phyloP scores from a whole-genome alignment of 2,797 vertebrate genomes.

The Neosilurus mollespiculum region DNA sequence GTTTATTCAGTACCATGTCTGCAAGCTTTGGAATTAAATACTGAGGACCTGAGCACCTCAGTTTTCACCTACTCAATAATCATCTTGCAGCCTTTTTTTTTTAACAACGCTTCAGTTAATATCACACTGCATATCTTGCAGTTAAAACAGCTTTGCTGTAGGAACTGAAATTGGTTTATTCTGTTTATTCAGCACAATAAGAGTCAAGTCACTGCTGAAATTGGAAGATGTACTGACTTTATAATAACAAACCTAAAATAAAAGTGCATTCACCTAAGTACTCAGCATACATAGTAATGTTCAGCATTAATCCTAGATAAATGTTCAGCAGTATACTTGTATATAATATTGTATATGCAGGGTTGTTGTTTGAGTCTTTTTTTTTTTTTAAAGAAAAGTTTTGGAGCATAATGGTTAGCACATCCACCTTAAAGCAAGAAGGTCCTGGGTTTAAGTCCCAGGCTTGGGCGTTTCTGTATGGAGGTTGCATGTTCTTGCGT shows the following conservation, averaged over 20 bases:
- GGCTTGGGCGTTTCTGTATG: too few species aligned
- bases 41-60: background rate
- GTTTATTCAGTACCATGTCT: constrained; percentile 13
- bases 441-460: too few species aligned
- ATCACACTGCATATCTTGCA: constrained; percentile 19
- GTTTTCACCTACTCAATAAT: background rate
- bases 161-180: constrained; percentile 26
- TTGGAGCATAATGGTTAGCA: too few species aligned
- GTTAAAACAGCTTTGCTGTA: constrained; percentile 26
- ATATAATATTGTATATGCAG: background rate
- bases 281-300: background rate
- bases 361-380: background rate
- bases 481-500: too few species aligned
- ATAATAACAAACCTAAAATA: background rate
- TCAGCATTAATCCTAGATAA: background rate
- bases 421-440: too few species aligned
- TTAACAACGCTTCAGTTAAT: constrained; percentile 16
- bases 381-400: too few species aligned
- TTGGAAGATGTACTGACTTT: background rate
- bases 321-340: background rate
- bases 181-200: constrained; percentile 2
- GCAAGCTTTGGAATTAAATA: background rate
- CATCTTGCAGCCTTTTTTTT: constrained; percentile 15
- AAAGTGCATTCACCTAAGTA: background rate
- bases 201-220: constrained; percentile 20